phyloP scores from a whole-genome alignment of 2,797 vertebrate species.

The Distichodus sexfasciatus region DNA sequence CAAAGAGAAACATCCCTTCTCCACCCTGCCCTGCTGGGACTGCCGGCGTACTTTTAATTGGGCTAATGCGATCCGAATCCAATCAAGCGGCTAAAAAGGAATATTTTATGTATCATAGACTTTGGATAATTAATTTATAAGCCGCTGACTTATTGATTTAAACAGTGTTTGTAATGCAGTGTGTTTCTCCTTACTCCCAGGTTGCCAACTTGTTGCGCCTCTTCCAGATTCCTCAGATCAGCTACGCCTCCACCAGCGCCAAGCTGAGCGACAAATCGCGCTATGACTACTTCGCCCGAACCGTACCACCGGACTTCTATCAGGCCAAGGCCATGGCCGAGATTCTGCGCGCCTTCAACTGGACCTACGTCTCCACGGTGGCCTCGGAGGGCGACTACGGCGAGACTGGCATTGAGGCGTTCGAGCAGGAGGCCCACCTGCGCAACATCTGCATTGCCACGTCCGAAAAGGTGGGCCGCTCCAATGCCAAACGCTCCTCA shows the following conservation, averaged over 20 bases:
- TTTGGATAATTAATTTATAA: constrained; percentile 39
- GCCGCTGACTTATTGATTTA: constrained; percentile 29
- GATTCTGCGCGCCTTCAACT: constrained; percentile 94
- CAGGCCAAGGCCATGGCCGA: constrained; percentile 99
- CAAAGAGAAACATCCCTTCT: constrained; percentile 31
- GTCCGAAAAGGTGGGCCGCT: constrained; percentile 93
- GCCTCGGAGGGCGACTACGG: constrained; percentile 97
- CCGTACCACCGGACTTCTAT: constrained; percentile 96
- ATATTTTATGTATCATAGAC: constrained; percentile 34
- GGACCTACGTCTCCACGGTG: constrained; percentile 97
- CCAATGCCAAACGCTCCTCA: constrained; percentile 91
- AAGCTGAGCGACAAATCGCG: constrained; percentile 97
- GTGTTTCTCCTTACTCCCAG: constrained; percentile 62
- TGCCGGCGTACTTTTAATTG: constrained; percentile 30
- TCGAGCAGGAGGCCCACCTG: constrained; percentile 93
- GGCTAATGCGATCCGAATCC: constrained; percentile 37
- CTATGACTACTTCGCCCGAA: constrained; percentile 96
- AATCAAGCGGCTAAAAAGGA: constrained; percentile 32
- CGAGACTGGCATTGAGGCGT: constrained; percentile 96
- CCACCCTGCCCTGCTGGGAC: constrained; percentile 20
- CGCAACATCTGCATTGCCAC: constrained; percentile 98
- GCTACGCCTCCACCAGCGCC: constrained; percentile 97
- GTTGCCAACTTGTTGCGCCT: constrained; percentile 96
- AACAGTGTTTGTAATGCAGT: constrained; percentile 35
- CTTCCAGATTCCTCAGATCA: constrained; percentile 99